Conservation (phyloP, 2,113 vertebrate genomes). For the Bucco capensis region DNA sequence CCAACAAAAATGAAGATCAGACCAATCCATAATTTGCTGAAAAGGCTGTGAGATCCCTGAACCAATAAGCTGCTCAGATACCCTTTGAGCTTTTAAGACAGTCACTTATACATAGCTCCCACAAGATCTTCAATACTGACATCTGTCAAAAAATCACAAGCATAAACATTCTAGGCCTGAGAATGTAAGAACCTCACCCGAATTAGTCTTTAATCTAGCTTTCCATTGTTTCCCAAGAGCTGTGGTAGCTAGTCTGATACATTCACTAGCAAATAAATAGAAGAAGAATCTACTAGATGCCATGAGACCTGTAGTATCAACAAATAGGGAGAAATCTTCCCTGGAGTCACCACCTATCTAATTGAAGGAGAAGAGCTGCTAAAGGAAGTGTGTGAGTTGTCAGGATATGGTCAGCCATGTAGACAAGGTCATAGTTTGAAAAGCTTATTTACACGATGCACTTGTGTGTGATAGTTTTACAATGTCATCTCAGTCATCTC, state of each 20-base stretch:
- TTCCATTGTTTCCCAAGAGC: not conserved
- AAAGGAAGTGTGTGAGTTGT: not conserved
- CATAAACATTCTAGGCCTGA: not conserved
- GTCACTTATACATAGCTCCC: not conserved
- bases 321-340: not conserved
- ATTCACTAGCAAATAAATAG: not conserved
- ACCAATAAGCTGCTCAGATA: not conserved
- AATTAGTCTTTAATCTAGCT: not conserved
- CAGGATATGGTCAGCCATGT: not conserved
- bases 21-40: not conserved
- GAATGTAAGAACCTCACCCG: not conserved
- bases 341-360: constrained; percentile 47
- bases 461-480: not conserved
- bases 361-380: constrained; percentile 15
- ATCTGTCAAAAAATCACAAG: not conserved
- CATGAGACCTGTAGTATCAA: constrained; percentile 52
- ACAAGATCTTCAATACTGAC: not conserved
- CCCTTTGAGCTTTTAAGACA: not conserved
- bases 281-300: constrained; percentile 11
- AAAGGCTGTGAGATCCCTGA: not conserved
- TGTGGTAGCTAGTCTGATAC: not conserved
- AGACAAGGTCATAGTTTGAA: not conserved
- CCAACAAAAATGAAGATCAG: not conserved
- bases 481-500: constrained; percentile 23
- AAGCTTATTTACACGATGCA: not conserved